These are phyloP conservation scores for Megaustenia siamemsis DNA, from an alignment of 2,888 invertebrate species.

Conservation along the genomic window DNA sequence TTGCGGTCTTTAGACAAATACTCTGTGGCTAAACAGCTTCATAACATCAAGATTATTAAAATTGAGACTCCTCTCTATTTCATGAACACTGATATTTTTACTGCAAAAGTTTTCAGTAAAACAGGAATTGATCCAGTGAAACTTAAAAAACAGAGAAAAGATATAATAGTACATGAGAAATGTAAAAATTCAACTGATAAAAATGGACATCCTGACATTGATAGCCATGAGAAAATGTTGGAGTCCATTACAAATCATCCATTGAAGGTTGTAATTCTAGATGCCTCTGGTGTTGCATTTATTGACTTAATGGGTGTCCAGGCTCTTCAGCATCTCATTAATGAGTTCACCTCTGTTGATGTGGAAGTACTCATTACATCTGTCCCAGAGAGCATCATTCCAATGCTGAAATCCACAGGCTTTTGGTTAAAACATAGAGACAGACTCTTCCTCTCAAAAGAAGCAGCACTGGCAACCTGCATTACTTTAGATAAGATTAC, in stretches of 20 bases:
- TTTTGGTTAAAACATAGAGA: slow-evolving; percentile 52
- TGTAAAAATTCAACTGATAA: background rate
- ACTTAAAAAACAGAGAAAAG: slow-evolving; percentile 37
- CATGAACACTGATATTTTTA: slow-evolving; percentile 79
- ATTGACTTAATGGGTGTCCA: slow-evolving; percentile 54
- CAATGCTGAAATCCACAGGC: slow-evolving; percentile 51
- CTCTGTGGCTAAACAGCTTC: slow-evolving; percentile 40
- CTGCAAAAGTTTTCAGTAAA: slow-evolving; percentile 68
- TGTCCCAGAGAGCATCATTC: slow-evolving; percentile 52
- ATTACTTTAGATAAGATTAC: too few species aligned
- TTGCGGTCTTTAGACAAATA: slow-evolving; percentile 53
- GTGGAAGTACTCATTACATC: slow-evolving; percentile 41
- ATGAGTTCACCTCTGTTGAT: slow-evolving; percentile 43
- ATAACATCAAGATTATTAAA: slow-evolving; percentile 53
- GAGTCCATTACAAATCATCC: background rate
- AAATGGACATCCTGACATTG: background rate
- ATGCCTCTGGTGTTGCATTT: background rate
- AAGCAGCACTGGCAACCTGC: slow-evolving; percentile 50
- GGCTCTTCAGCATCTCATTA: slow-evolving; percentile 54
- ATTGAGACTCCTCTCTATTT: slow-evolving; percentile 80
- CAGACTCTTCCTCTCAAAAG: slow-evolving; percentile 41
- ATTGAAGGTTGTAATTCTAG: background rate
- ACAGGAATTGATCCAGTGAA: slow-evolving; percentile 62
- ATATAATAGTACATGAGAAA: background rate
- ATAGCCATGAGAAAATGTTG: background rate